Percentiles rank a stretch among this genome's conserved stretches.
phyloP scores from a whole-genome alignment of 2,888 invertebrate species.

The Tupiocoris notatus region DNA sequence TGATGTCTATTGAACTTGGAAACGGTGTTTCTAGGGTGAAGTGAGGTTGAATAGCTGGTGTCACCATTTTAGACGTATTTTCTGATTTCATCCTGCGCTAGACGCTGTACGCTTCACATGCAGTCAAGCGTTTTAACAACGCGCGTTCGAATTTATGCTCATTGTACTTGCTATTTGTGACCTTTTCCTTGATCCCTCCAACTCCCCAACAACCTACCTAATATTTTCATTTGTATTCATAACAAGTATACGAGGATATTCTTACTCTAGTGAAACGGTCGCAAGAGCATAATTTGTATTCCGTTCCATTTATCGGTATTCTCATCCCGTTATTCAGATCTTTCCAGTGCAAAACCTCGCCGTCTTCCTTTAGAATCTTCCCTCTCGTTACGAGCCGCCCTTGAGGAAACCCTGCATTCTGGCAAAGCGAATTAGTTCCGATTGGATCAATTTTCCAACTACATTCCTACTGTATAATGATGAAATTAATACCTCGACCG shows the following conservation, averaged over 20 bases:
- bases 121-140: too few relatives aligned
- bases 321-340: conserved; percentile 81
- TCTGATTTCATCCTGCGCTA: too few relatives aligned
- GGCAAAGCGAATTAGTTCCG: conserved; percentile 35
- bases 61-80: too few relatives aligned
- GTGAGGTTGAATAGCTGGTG: too few relatives aligned
- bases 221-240: neutral
- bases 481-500: conserved; percentile 59
- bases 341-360: conserved; percentile 77
- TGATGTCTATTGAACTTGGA: too few relatives aligned
- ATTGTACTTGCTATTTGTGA: too few relatives aligned
- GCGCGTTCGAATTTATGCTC: too few relatives aligned
- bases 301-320: conserved; percentile 74
- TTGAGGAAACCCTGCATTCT: conserved; percentile 75
- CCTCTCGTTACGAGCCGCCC: conserved; percentile 73
- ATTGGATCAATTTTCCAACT: neutral
- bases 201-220: too few relatives aligned
- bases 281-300: conserved; percentile 76
- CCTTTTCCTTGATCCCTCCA: too few relatives aligned
- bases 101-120: too few relatives aligned
- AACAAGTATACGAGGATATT: too few relatives aligned
- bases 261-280: conserved; percentile 71
- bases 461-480: neutral
- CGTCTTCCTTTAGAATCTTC: conserved; percentile 69
- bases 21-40: too few relatives aligned